Evolutionary conservation across 1,140 invertebrate genomes (phyloP).

Genomic region (Cydia fagiglandana): DNA sequence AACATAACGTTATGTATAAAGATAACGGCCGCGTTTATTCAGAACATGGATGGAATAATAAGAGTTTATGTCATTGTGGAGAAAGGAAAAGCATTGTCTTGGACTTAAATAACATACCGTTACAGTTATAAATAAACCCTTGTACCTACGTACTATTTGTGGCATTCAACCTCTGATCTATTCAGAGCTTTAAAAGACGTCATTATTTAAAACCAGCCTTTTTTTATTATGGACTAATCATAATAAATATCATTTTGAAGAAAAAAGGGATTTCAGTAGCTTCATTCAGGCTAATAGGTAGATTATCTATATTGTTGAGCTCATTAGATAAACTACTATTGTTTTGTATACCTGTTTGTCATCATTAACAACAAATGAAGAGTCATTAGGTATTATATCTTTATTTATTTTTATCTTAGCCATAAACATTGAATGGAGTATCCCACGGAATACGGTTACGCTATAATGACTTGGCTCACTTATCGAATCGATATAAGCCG

Average conservation of each 20-base stretch:
- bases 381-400: background rate
- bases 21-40: conserved; percentile 7
- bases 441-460: conserved; percentile 6
- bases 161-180: conserved; percentile 27
- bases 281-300: background rate
- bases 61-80: conserved; percentile 34
- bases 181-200: background rate
- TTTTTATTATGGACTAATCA: background rate
- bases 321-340: conserved; percentile 9
- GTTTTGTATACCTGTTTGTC: background rate
- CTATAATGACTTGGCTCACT: background rate
- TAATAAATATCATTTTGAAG: background rate
- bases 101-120: conserved; percentile 42
- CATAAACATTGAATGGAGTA: background rate
- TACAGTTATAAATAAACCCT: conserved; percentile 44
- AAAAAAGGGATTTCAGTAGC: background rate
- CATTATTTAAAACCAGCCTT: background rate
- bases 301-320: conserved; percentile 6
- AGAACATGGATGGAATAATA: conserved; percentile 29
- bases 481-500: background rate
- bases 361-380: background rate
- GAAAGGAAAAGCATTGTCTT: conserved; percentile 49
- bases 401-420: background rate
- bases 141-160: conserved; percentile 38
- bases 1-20: background rate